phyloP scores from a whole-genome alignment of 1,140 invertebrate species.

The Paramacrobiotus metropolitanus region DNA sequence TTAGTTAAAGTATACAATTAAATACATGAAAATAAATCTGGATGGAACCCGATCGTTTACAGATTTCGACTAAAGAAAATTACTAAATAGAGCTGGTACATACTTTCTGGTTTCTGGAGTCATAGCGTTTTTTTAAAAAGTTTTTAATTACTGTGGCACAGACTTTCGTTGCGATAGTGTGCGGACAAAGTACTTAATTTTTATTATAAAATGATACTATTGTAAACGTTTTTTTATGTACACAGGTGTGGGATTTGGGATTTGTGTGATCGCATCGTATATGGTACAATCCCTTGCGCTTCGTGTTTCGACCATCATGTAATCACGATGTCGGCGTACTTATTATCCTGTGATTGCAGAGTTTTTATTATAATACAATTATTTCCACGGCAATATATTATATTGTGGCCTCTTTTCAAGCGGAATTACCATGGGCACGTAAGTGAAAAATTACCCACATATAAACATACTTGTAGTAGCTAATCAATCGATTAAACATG shows the following conservation, averaged over 20 bases:
- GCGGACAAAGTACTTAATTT: neutral
- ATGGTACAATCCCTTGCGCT: neutral
- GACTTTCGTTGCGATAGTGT: neutral
- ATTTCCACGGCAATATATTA: constrained; percentile 30
- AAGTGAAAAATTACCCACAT: too few relatives aligned
- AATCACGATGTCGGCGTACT: neutral
- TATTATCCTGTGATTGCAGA: neutral
- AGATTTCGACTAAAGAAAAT: too few relatives aligned
- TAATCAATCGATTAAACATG: too few relatives aligned
- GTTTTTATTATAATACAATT: constrained; percentile 31
- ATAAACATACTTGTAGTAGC: too few relatives aligned
- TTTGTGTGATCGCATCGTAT: neutral
- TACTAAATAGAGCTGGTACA: too few relatives aligned
- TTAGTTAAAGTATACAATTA: too few relatives aligned
- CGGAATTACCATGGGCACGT: constrained; percentile 9
- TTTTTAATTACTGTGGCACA: too few relatives aligned
- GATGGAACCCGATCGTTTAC: too few relatives aligned
- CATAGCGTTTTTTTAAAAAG: too few relatives aligned
- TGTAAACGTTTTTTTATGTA: neutral
- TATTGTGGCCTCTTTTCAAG: constrained; percentile 24
- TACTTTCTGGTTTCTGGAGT: too few relatives aligned
- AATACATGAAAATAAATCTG: too few relatives aligned
- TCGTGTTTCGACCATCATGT: neutral
- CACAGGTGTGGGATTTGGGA: neutral
- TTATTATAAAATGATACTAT: neutral